Conservation (phyloP, 2,113 vertebrate genomes). For the Leiothrix lutea region DNA sequence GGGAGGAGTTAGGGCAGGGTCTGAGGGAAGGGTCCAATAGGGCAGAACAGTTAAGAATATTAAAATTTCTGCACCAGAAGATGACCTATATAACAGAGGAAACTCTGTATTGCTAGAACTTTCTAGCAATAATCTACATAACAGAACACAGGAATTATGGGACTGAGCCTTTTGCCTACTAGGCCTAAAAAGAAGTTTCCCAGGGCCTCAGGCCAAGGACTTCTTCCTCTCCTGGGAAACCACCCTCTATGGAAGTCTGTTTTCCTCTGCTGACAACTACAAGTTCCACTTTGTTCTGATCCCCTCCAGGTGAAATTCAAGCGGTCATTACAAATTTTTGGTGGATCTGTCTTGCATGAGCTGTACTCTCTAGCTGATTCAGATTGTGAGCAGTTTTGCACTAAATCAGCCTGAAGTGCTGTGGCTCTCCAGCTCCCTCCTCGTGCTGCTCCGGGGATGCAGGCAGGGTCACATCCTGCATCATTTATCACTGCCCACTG, state of each 20-base stretch:
- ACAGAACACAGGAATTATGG: neutral
- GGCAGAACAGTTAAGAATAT: neutral
- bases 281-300: neutral
- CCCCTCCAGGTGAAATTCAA: neutral
- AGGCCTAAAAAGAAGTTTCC: neutral
- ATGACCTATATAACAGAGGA: neutral
- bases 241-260: neutral
- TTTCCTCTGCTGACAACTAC: neutral
- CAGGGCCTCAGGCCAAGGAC: neutral
- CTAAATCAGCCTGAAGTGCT: neutral
- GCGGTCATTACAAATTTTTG: neutral
- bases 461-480: neutral
- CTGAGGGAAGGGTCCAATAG: neutral
- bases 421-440: neutral
- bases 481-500: fast-evolving
- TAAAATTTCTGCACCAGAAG: neutral
- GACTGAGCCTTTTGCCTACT: neutral
- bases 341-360: neutral
- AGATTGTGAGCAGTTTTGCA: neutral
- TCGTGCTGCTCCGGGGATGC: neutral
- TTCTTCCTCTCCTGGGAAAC: neutral
- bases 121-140: neutral
- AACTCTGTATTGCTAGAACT: neutral
- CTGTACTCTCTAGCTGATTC: neutral
- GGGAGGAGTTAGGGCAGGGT: neutral